Percentiles rank a stretch among this genome's conserved stretches.
phyloP scores from a whole-genome alignment of 1,140 invertebrate genomes.

The Drosophila takahashii region DNA sequence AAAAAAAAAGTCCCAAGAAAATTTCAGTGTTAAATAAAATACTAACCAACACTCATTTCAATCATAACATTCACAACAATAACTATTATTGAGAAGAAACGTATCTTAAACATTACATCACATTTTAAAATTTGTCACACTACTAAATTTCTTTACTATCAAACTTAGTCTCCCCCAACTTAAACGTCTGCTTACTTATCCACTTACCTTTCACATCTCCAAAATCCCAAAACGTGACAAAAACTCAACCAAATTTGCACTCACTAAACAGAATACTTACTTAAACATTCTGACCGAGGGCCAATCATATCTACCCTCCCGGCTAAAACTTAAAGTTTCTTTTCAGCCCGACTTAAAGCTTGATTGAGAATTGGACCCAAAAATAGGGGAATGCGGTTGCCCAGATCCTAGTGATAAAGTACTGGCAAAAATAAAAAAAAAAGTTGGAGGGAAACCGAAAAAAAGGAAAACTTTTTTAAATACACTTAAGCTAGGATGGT shows the following conservation, averaged over 20 bases:
- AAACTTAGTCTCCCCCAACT: conserved; percentile 31
- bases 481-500: conserved; percentile 53
- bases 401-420: conserved; percentile 68
- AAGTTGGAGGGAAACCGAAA: not conserved
- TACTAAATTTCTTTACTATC: conserved; percentile 1
- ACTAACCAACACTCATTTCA: no score
- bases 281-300: conserved; percentile 52
- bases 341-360: conserved; percentile 57
- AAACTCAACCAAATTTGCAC: conserved; percentile 66
- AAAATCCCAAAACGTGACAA: conserved; percentile 69
- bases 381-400: conserved; percentile 24
- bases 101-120: no score
- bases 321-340: conserved; percentile 50
- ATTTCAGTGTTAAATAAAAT: no score
- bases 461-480: conserved; percentile 50
- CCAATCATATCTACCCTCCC: conserved; percentile 46
- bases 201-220: not conserved
- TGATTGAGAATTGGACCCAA: conserved; percentile 43
- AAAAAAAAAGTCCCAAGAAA: no score
- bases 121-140: no score
- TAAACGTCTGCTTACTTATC: conserved; percentile 18
- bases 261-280: conserved; percentile 68
- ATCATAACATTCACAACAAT: no score
- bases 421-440: conserved; percentile 6
- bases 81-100: no score